Percentiles rank a stretch among this genome's conserved stretches.
Conservation (phyloP, 1,140 invertebrate species). For the Aplysia californica region DNA sequence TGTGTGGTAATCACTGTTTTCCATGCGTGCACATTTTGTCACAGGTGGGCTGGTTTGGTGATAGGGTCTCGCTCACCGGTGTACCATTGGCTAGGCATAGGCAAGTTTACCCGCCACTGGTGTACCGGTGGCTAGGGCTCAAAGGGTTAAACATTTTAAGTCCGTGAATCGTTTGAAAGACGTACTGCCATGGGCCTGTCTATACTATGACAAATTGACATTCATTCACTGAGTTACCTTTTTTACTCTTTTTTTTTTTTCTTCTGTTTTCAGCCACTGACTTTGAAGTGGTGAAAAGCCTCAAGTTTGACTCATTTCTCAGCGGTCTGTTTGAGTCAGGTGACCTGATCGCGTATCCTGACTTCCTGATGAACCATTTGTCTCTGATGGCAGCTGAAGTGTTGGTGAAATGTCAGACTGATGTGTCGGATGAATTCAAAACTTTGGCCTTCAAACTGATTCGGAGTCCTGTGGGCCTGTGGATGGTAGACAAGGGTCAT, state of each 20-base stretch:
- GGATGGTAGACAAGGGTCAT: conserved; percentile 13
- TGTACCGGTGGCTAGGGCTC: too few species aligned
- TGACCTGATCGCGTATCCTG: background rate
- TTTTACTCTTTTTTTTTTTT: background rate
- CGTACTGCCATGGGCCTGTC: too few species aligned
- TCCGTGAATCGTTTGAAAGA: too few species aligned
- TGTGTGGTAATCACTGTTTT: too few species aligned
- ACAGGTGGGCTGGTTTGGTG: too few species aligned
- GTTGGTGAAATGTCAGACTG: background rate
- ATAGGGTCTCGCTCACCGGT: too few species aligned
- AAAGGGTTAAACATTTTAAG: too few species aligned
- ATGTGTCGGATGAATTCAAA: background rate
- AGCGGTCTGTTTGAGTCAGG: background rate
- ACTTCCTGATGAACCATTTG: conserved; percentile 16
- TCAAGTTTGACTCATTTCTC: background rate
- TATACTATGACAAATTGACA: too few species aligned
- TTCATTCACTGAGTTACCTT: background rate
- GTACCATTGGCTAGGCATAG: too few species aligned
- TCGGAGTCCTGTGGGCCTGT: conserved; percentile 1
- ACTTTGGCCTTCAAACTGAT: background rate
- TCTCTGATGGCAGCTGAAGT: conserved; percentile 11
- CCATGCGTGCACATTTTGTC: too few species aligned
- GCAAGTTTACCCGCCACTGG: too few species aligned
- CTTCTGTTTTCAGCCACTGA: background rate
- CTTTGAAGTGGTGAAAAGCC: background rate